phyloP scores from a whole-genome alignment of 2,797 vertebrate species.

The Catamblyrhynchus diadema region DNA sequence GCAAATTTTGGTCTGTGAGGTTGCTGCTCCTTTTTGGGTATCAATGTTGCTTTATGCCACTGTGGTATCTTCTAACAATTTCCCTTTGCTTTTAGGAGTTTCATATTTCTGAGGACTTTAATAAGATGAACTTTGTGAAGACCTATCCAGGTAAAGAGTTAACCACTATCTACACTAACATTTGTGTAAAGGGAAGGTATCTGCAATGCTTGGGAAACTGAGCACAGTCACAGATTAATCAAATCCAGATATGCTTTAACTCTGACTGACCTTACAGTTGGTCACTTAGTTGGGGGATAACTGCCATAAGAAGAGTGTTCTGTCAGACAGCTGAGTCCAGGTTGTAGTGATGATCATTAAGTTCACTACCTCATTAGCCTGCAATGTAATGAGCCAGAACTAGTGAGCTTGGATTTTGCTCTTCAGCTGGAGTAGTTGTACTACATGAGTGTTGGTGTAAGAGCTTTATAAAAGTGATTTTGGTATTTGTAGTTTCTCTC shows the following conservation, averaged over 20 bases:
- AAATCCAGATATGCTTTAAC: neutral
- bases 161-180: neutral
- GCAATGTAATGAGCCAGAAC: neutral
- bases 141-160: slow-evolving; percentile 90
- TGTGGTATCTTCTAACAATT: neutral
- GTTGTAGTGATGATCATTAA: neutral
- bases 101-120: slow-evolving; percentile 97
- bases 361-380: neutral
- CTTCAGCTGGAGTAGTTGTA: neutral
- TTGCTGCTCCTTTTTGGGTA: neutral
- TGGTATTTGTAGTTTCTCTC: neutral
- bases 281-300: neutral
- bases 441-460: neutral
- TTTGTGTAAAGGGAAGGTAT: neutral
- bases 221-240: neutral
- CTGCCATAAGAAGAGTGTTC: neutral
- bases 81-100: slow-evolving; percentile 83
- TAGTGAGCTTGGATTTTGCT: neutral
- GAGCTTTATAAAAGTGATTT: neutral
- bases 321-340: neutral
- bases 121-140: slow-evolving; percentile 98
- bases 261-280: neutral
- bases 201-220: neutral
- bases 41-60: neutral
- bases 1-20: neutral